Evolutionary conservation across 2,113 vertebrate genomes (phyloP).

Genomic region (Bombycilla garrulus): DNA sequence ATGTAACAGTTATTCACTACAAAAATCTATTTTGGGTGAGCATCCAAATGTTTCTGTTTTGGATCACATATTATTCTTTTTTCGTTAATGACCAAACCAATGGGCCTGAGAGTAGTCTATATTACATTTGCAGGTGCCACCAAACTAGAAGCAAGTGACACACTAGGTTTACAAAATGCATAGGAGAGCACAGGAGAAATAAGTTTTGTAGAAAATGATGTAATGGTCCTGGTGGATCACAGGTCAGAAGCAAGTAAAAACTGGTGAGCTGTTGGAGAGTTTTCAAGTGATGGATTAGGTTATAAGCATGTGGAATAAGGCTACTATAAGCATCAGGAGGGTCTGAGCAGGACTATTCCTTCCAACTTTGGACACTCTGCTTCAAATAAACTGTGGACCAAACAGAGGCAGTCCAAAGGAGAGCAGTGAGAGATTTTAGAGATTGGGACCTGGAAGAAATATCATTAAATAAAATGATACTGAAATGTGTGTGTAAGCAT

Average conservation of each 20-base stretch:
- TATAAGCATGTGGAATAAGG: neutral
- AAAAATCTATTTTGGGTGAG: neutral
- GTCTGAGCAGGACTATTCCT: neutral
- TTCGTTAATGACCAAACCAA: neutral
- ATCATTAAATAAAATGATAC: neutral
- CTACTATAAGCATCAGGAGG: neutral
- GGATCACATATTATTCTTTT: neutral
- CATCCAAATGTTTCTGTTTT: neutral
- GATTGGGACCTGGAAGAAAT: neutral
- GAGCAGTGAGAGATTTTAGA: neutral
- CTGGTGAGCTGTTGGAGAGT: neutral
- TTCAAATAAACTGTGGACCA: neutral
- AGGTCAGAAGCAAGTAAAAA: neutral
- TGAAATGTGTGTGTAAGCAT: neutral
- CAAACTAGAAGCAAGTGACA: neutral
- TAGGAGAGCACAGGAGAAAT: neutral
- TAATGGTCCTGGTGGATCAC: neutral
- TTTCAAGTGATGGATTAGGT: neutral
- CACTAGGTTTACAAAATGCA: neutral
- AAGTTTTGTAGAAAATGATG: neutral
- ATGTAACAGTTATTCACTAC: neutral
- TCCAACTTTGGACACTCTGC: neutral
- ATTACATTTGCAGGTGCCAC: neutral
- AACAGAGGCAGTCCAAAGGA: neutral
- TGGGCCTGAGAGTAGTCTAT: neutral